Evolutionary conservation across 2,888 invertebrate genomes (phyloP).

Genomic region (Clunio marinus): DNA sequence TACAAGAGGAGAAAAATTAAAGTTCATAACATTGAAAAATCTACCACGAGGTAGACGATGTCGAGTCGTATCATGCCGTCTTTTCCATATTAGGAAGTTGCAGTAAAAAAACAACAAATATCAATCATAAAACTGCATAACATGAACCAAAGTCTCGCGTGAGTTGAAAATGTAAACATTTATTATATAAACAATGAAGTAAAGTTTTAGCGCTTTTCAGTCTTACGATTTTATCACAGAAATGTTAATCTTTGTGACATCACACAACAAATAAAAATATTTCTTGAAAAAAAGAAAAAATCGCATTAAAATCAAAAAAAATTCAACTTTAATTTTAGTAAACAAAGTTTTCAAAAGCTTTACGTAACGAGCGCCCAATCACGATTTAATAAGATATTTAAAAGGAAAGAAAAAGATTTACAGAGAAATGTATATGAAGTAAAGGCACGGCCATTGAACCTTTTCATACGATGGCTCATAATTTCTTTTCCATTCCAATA

Average conservation of each 20-base stretch:
- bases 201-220: no score
- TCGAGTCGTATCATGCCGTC: conserved; percentile 18
- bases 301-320: background rate
- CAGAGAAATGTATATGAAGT: background rate
- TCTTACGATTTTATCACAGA: no score
- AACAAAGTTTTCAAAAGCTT: background rate
- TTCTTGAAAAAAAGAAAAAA: conserved; percentile 1
- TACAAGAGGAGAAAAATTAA: conserved; percentile 8
- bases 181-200: background rate
- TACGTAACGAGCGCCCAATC: conserved; percentile 26
- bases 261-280: background rate
- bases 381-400: conserved; percentile 26
- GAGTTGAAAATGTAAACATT: background rate
- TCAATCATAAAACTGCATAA: background rate
- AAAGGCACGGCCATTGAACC: conserved; percentile 32
- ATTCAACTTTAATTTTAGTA: background rate
- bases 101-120: background rate
- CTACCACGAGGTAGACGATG: no score
- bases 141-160: background rate
- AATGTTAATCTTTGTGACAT: background rate
- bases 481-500: conserved; percentile 10
- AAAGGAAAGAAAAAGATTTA: background rate
- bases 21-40: conserved; percentile 35
- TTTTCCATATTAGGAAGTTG: background rate
- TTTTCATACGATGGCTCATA: conserved; percentile 19